Conservation (phyloP, 2,113 vertebrate genomes). For the Psilopogon haemacephalus region DNA sequence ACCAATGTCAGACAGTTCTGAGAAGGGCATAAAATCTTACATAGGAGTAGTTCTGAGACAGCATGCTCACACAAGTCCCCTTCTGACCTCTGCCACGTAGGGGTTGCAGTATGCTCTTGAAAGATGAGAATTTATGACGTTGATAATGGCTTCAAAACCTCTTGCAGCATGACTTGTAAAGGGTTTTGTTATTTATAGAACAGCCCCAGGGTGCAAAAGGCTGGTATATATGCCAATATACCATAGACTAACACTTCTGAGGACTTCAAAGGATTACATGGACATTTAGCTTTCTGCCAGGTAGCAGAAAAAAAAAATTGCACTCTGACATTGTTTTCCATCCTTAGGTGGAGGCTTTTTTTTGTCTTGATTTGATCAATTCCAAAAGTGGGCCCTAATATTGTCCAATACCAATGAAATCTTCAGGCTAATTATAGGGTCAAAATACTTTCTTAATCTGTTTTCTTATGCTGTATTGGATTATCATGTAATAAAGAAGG, state of each 20-base stretch:
- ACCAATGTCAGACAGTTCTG: not conserved
- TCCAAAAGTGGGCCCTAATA: not conserved
- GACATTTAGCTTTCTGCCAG: conserved; percentile 32
- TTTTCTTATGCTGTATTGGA: conserved; percentile 11
- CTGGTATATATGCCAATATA: not conserved
- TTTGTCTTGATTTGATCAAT: not conserved
- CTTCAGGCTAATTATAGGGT: not conserved
- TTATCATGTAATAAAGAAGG: not conserved
- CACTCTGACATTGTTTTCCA: not conserved
- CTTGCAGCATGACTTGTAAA: not conserved
- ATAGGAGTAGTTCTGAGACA: not conserved
- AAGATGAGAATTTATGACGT: not conserved
- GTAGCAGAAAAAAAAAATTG: conserved; percentile 37
- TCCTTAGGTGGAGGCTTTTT: not conserved
- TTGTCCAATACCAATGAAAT: not conserved
- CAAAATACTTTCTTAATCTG: conserved; percentile 25
- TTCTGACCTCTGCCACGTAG: not conserved
- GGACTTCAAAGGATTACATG: conserved; percentile 25
- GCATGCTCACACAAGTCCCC: not conserved
- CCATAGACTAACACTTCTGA: not conserved
- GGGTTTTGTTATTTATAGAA: not conserved
- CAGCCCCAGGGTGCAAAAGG: not conserved
- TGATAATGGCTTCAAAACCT: not conserved
- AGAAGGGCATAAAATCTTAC: not conserved
- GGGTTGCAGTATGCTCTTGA: not conserved